These are phyloP conservation scores for Leucania comma DNA, from an alignment of 2,888 invertebrate species.

Conservation along the genomic window DNA sequence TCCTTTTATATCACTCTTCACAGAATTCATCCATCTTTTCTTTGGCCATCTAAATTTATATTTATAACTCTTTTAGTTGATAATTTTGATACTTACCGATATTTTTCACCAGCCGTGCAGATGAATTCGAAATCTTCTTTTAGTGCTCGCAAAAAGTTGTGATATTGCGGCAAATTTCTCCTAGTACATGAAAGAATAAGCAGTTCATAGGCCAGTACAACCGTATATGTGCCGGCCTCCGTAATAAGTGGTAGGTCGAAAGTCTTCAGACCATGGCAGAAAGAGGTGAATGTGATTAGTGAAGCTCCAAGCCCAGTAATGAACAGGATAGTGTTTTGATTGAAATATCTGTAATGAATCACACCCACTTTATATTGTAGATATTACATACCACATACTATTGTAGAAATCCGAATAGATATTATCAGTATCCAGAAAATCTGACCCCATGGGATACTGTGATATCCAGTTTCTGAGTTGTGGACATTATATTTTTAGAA, in stretches of 20 bases:
- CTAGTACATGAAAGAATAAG: constrained; percentile 70
- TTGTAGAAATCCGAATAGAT: neutral
- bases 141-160: constrained; percentile 69
- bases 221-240: constrained; percentile 73
- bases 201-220: constrained; percentile 73
- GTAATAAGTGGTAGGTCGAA: constrained; percentile 70
- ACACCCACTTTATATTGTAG: neutral
- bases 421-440: neutral
- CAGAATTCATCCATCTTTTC: too few species aligned
- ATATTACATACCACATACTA: too few species aligned
- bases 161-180: constrained; percentile 69
- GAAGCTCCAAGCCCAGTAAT: constrained; percentile 10
- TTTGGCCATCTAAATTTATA: too few species aligned
- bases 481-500: neutral
- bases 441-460: neutral
- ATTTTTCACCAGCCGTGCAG: constrained; percentile 60
- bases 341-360: constrained; percentile 64
- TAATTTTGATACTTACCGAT: constrained; percentile 15
- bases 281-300: constrained; percentile 27
- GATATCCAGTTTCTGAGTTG: neutral
- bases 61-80: neutral
- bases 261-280: constrained; percentile 65
- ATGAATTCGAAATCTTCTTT: constrained; percentile 76
- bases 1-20: too few species aligned
- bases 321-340: constrained; percentile 57